A percentile compares a stretch with the other conserved stretches of the same genome.
These are phyloP conservation scores for Apodemia duryi DNA, from an alignment of 2,888 invertebrate genomes.

Conservation along the genomic window DNA sequence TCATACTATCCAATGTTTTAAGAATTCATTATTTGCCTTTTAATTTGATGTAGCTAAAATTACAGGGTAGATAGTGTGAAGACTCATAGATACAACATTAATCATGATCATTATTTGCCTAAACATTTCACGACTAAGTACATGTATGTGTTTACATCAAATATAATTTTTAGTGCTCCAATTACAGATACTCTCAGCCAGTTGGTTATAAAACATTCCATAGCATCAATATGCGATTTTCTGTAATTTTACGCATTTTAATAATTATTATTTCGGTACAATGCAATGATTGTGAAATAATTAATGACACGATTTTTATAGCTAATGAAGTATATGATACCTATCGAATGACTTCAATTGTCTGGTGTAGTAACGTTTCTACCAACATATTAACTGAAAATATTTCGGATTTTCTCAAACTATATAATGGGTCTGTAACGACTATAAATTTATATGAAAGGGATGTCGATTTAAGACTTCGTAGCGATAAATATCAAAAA, in stretches of 20 bases:
- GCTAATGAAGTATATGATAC: slow-evolving; percentile 40
- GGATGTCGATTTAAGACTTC: slow-evolving; percentile 26
- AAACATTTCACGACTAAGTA: not conserved
- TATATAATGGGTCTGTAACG: slow-evolving; percentile 38
- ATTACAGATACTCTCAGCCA: not conserved
- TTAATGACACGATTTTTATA: slow-evolving; percentile 37
- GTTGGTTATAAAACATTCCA: not conserved
- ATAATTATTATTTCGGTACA: not conserved
- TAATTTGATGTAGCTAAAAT: not conserved
- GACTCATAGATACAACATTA: not conserved
- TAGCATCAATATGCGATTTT: not conserved
- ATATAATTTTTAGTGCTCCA: not conserved
- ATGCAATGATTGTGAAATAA: slow-evolving; percentile 29
- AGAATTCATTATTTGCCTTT: not conserved
- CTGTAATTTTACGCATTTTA: not conserved
- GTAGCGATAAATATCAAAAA: slow-evolving; percentile 25
- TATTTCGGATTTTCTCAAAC: slow-evolving; percentile 35
- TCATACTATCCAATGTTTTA: too few species aligned
- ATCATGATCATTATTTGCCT: not conserved
- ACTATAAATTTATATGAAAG: slow-evolving; percentile 32
- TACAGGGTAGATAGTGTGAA: not conserved
- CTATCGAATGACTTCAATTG: slow-evolving; percentile 38
- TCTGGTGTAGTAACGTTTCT: slow-evolving; percentile 36
- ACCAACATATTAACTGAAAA: not conserved
- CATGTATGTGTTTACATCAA: not conserved